These are phyloP conservation scores for Lacanobia wlatinum DNA, from an alignment of 2,888 invertebrate genomes.

Conservation along the genomic window DNA sequence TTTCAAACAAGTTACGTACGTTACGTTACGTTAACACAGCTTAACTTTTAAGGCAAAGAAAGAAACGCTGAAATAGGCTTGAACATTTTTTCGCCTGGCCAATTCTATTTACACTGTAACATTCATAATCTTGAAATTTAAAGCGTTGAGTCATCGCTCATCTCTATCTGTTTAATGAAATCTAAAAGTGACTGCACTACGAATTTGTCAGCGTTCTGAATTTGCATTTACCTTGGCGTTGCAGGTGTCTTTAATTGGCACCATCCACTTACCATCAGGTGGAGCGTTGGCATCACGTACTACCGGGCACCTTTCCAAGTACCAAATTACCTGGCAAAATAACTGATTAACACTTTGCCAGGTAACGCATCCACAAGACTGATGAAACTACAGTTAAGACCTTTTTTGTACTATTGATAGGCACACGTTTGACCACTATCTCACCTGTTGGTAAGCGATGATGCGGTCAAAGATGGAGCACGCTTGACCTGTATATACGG, in stretches of 20 bases:
- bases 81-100: too few relatives aligned
- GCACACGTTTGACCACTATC: too few relatives aligned
- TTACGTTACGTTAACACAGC: too few relatives aligned
- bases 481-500: too few relatives aligned
- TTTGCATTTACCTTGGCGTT: not conserved
- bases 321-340: not conserved
- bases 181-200: not conserved
- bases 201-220: not conserved
- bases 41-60: too few relatives aligned
- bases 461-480: too few relatives aligned
- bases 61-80: too few relatives aligned
- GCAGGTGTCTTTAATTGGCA: constrained; percentile 14
- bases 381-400: not conserved
- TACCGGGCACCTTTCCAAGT: constrained; percentile 24
- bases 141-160: not conserved
- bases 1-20: not conserved
- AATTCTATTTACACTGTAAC: too few relatives aligned
- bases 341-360: constrained; percentile 3
- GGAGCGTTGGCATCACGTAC: constrained; percentile 8
- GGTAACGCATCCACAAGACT: not conserved
- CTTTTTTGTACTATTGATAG: too few relatives aligned
- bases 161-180: not conserved
- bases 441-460: too few relatives aligned
- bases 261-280: not conserved
- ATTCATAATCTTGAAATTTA: too few relatives aligned